These are phyloP conservation scores for Hystrix brachyura DNA, from an alignment of 2,113 vertebrate genomes.

Conservation along the genomic window DNA sequence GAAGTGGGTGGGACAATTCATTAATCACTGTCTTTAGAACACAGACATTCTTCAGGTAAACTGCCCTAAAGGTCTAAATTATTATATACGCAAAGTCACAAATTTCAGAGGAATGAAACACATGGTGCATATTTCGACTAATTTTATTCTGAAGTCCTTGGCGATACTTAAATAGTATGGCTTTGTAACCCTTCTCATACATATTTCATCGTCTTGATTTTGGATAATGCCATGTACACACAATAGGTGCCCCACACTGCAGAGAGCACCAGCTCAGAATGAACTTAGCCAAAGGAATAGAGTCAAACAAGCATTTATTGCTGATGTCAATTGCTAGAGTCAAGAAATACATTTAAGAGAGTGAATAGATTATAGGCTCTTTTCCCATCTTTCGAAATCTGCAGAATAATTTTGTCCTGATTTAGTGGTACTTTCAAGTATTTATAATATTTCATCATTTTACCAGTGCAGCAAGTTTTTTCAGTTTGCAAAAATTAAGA, in stretches of 20 bases:
- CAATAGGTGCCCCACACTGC: background rate
- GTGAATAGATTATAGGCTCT: background rate
- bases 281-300: background rate
- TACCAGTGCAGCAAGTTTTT: background rate
- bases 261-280: background rate
- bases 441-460: background rate
- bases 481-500: background rate
- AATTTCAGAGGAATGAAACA: background rate
- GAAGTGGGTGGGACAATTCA: background rate
- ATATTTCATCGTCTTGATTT: background rate
- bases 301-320: background rate
- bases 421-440: background rate
- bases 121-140: background rate
- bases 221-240: background rate
- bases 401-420: background rate
- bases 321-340: background rate
- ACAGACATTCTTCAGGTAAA: background rate
- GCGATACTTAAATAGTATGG: background rate
- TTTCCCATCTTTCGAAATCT: slow-evolving; percentile 19
- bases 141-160: slow-evolving; percentile 32
- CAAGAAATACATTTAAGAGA: background rate
- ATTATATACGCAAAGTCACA: background rate
- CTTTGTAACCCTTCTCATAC: background rate
- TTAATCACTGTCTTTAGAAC: slow-evolving; percentile 23
- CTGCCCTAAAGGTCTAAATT: background rate